phyloP scores from a whole-genome alignment of 2,888 invertebrate genomes.

The Ametastegia equiseti region DNA sequence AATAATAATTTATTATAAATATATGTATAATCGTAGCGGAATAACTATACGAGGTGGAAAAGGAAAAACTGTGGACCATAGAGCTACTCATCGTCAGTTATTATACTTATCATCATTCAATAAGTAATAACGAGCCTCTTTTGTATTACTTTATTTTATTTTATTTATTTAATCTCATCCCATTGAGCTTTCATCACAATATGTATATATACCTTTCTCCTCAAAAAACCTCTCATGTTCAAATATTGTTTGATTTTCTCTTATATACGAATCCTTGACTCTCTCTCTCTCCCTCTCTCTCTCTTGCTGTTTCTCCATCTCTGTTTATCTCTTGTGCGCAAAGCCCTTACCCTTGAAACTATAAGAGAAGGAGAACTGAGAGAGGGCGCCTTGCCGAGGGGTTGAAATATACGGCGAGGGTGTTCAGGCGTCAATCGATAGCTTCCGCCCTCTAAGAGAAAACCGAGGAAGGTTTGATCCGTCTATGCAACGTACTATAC shows the following conservation, averaged over 20 bases:
- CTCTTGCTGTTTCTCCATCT: background rate
- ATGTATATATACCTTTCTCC: background rate
- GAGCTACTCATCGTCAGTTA: too few species aligned
- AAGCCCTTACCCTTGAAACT: conserved; percentile 18
- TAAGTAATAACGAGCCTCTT: too few species aligned
- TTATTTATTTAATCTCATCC: too few species aligned
- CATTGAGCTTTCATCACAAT: background rate
- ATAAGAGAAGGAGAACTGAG: background rate
- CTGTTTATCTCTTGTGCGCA: background rate
- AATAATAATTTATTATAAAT: too few species aligned
- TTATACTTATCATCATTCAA: too few species aligned
- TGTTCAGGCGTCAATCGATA: conserved; percentile 68
- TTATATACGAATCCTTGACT: background rate
- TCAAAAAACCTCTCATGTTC: background rate
- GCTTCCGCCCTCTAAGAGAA: conserved; percentile 63
- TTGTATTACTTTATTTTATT: too few species aligned
- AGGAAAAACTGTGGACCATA: too few species aligned
- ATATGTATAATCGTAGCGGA: too few species aligned
- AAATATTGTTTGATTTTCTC: conserved; percentile 8
- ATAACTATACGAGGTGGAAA: too few species aligned
- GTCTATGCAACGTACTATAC: conserved; percentile 23
- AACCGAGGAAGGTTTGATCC: conserved; percentile 46
- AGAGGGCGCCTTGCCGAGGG: conserved; percentile 49
- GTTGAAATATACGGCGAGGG: conserved; percentile 47
- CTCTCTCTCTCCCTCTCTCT: background rate